Conservation (phyloP, 2,888 invertebrate species). For the Camptogramma bilineatum region DNA sequence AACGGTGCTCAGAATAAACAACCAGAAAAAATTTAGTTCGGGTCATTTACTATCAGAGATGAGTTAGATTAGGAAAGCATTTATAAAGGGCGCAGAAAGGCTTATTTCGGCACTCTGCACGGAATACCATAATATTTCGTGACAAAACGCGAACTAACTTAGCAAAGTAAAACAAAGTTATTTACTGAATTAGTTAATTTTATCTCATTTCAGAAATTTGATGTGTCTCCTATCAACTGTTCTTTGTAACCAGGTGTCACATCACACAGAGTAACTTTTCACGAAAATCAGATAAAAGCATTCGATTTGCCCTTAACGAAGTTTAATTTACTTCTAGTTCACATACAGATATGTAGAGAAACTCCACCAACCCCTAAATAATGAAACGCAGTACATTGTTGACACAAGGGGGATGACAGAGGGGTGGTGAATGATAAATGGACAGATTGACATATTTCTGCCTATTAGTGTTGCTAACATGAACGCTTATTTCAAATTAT, state of each 20-base stretch:
- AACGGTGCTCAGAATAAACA: too few relatives aligned
- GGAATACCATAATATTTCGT: too few relatives aligned
- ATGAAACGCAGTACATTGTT: constrained; percentile 72
- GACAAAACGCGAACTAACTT: too few relatives aligned
- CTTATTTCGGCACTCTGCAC: too few relatives aligned
- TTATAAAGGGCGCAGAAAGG: too few relatives aligned
- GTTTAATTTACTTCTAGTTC: constrained; percentile 26
- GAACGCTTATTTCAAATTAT: constrained; percentile 50
- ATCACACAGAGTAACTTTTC: not conserved
- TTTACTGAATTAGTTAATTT: too few relatives aligned
- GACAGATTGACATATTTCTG: constrained; percentile 69
- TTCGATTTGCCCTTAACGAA: constrained; percentile 11
- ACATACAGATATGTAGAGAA: constrained; percentile 39
- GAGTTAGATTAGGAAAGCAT: too few relatives aligned
- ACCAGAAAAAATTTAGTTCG: too few relatives aligned
- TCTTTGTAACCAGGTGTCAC: not conserved
- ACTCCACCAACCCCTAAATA: constrained; percentile 62
- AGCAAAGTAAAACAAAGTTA: too few relatives aligned
- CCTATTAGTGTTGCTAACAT: constrained; percentile 59
- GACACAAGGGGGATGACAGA: constrained; percentile 57
- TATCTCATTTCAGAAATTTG: not conserved
- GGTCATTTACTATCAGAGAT: too few relatives aligned
- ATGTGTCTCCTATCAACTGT: not conserved
- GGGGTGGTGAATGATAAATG: constrained; percentile 70
- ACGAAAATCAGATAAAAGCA: constrained; percentile 14